Percentiles rank a stretch among this genome's conserved stretches.
These are phyloP conservation scores for Myotis pilosus DNA, from an alignment of 2,797 vertebrate species.

Conservation along the genomic window DNA sequence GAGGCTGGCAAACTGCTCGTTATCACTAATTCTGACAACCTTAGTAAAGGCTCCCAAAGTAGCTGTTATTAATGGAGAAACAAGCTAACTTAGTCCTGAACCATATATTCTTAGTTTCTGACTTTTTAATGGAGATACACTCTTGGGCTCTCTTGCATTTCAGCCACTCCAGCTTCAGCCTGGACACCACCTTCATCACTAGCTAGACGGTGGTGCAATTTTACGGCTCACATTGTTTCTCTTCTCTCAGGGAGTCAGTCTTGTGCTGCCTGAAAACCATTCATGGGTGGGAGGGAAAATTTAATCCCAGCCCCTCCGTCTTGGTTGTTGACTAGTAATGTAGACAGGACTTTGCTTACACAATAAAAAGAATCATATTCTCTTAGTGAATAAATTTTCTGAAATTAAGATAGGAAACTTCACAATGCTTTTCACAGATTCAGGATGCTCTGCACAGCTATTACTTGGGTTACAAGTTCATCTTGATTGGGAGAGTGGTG, in stretches of 20 bases:
- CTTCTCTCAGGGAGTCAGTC: neutral
- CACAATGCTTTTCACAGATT: neutral
- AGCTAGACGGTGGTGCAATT: neutral
- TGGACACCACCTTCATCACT: neutral
- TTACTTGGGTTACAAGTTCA: constrained; percentile 28
- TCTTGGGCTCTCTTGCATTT: neutral
- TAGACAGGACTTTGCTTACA: neutral
- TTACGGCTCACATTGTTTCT: neutral
- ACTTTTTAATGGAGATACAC: neutral
- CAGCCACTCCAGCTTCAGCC: neutral
- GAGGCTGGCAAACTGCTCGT: neutral
- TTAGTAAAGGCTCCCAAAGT: neutral
- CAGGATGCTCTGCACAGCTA: neutral
- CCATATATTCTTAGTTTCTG: neutral
- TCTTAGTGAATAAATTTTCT: neutral
- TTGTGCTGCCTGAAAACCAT: neutral
- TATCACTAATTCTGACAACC: neutral
- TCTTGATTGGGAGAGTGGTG: neutral
- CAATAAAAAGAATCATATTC: neutral
- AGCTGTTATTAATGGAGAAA: neutral
- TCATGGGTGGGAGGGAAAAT: neutral
- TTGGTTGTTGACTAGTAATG: neutral
- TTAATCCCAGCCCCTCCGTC: neutral
- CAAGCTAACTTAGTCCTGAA: neutral
- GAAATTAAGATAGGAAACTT: neutral